Conservation (phyloP, 2,797 vertebrate species). For the Hyperoplus immaculatus region DNA sequence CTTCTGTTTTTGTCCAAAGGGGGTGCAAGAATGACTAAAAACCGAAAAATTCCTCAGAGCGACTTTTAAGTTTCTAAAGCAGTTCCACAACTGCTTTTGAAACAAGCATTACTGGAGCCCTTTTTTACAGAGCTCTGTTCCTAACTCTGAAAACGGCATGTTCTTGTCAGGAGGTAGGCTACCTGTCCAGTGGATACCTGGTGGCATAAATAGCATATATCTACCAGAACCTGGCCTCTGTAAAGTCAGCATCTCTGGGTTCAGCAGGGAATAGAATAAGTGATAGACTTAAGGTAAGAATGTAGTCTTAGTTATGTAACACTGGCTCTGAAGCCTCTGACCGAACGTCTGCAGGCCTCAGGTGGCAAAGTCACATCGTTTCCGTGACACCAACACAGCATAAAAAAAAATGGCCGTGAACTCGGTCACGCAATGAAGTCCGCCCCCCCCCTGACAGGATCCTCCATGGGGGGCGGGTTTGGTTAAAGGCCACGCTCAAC, state of each 20-base stretch:
- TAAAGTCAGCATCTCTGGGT: constrained; percentile 17
- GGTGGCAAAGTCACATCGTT: constrained; percentile 33
- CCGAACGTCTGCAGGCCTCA: constrained; percentile 36
- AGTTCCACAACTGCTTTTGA: no score
- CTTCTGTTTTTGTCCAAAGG: no score
- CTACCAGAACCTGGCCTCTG: constrained; percentile 21
- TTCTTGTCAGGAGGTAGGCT: constrained; percentile 1
- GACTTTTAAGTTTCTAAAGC: no score
- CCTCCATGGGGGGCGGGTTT: constrained; percentile 50
- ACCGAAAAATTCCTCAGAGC: no score
- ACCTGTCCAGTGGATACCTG: not conserved
- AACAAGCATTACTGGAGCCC: not conserved
- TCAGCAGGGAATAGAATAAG: constrained; percentile 6
- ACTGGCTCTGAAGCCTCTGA: constrained; percentile 32
- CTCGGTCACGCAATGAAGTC: constrained; percentile 57
- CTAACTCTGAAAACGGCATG: constrained; percentile 4
- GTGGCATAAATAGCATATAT: constrained; percentile 24
- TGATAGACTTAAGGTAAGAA: constrained; percentile 26
- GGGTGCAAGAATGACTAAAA: no score
- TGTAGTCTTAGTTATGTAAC: constrained; percentile 10
- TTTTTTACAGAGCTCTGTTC: not conserved
- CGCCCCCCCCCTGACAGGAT: constrained; percentile 52
- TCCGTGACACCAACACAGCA: constrained; percentile 45
- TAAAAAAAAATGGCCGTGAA: constrained; percentile 54
- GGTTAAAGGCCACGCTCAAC: constrained; percentile 64